Evolutionary conservation across 2,888 invertebrate genomes (phyloP).

Genomic region (Isoperla grammatica): DNA sequence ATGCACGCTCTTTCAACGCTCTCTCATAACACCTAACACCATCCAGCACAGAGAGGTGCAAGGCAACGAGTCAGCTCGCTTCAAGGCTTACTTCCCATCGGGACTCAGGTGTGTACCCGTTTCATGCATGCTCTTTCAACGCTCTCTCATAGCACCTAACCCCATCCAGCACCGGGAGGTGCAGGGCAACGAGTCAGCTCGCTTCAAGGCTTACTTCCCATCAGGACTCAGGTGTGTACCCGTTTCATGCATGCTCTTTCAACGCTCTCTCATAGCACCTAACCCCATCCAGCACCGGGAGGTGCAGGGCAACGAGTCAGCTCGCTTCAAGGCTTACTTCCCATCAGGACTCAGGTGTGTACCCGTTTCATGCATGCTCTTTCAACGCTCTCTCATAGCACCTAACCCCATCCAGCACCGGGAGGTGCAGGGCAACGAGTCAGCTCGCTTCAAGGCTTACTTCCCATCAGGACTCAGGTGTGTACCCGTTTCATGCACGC

Average conservation of each 20-base stretch:
- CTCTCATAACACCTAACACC: too few species aligned
- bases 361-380: too few species aligned
- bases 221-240: conserved; percentile 69
- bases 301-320: conserved; percentile 76
- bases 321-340: conserved; percentile 81
- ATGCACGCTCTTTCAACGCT: too few species aligned
- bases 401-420: conserved; percentile 73
- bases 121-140: too few species aligned
- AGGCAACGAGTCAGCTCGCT: conserved; percentile 75
- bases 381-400: too few species aligned
- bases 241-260: too few species aligned
- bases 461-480: conserved; percentile 73
- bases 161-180: conserved; percentile 81
- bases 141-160: conserved; percentile 65
- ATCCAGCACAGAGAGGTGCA: conserved; percentile 83
- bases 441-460: conserved; percentile 76
- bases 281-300: conserved; percentile 78
- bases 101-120: conserved; percentile 70
- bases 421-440: conserved; percentile 81
- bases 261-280: conserved; percentile 67
- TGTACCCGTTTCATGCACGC: too few species aligned
- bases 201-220: conserved; percentile 82
- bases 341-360: conserved; percentile 68
- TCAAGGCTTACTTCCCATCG: conserved; percentile 79
- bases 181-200: conserved; percentile 74